Evolutionary conservation across 2,797 vertebrate species (phyloP), one percentile per base, ranked within the genome.

Genomic region (Peromyscus eremicus): DNA sequence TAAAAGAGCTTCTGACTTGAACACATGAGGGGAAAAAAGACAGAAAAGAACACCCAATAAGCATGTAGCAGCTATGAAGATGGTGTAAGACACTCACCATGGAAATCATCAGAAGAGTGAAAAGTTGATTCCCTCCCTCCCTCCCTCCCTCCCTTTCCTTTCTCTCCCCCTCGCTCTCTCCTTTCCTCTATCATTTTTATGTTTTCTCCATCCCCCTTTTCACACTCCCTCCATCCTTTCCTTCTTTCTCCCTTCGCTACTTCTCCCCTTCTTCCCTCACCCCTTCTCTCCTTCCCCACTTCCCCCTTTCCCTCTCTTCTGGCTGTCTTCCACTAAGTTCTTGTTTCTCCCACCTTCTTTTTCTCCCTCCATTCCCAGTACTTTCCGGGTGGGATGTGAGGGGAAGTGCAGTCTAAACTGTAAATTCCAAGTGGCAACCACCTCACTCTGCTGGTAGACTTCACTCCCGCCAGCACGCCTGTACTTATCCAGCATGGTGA

Each of bases 331-430:
- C 12, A 52, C 52, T 52, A 52, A 52, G 52, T 52, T 52, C 12
- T 52, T 52, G 13, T 52, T 52, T 14, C 52, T 13, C 52, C 19
- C 21, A 8, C 32, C n/a, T 46, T 60, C 86, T 37, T 60, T 29
- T 60, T 34, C 13, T 73, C 10, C 43, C 52, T 13, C n/a, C 0
- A 1, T 19, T 0, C 0, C 77, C 87, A 86, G 43, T 43, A 25
- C 3, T 90, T 89, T 40, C 12, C 2, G 17, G 27, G 46, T 0
- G 0, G 0, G 0, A 6, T 1, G 9, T 46, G 40, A 37, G 60
- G 1, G 27, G 34, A 46, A 70, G 34, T 3, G 21, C 52, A 27
- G 37, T 85, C 32, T n/a, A 80, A 79, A 94, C 4, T 32, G 29
- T 81, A 68, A 93, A 82, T 52, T 52, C 68, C 82, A 88, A 9